Conservation (phyloP, 2,888 invertebrate genomes). For the Tolmerus cingulatus region DNA sequence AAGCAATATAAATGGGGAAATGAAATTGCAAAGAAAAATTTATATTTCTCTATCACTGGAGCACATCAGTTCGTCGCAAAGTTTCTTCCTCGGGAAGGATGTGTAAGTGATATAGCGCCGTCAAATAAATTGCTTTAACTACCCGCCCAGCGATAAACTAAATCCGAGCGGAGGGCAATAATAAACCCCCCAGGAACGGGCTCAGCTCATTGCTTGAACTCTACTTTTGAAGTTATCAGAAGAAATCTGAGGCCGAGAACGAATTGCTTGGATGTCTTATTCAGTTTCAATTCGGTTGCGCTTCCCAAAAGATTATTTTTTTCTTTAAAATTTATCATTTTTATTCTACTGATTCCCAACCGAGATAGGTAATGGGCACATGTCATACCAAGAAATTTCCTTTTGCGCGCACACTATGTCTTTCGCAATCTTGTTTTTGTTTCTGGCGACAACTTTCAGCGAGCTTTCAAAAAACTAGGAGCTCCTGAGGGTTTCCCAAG, state of each 20-base stretch:
- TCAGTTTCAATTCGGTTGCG: not conserved
- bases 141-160: conserved; percentile 17
- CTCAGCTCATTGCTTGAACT: not conserved
- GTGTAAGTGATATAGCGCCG: conserved; percentile 7
- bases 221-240: not conserved
- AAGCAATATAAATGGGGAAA: conserved; percentile 45
- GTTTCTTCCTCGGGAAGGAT: conserved; percentile 1
- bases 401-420: not conserved
- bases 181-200: not conserved
- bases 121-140: conserved; percentile 31
- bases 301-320: not conserved
- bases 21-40: conserved; percentile 46
- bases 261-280: not conserved
- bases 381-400: not conserved
- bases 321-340: not conserved
- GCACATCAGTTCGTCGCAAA: conserved; percentile 14
- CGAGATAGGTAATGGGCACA: not conserved
- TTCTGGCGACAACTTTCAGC: not conserved
- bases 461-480: not conserved
- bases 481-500: not conserved
- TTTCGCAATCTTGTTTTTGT: not conserved
- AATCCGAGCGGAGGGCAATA: not conserved
- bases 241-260: not conserved
- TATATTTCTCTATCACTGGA: conserved; percentile 28
- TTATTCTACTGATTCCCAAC: not conserved